Base-by-base conservation (phyloP, 2,888 invertebrate species). In the Ptychoptera contaminata region DNA sequence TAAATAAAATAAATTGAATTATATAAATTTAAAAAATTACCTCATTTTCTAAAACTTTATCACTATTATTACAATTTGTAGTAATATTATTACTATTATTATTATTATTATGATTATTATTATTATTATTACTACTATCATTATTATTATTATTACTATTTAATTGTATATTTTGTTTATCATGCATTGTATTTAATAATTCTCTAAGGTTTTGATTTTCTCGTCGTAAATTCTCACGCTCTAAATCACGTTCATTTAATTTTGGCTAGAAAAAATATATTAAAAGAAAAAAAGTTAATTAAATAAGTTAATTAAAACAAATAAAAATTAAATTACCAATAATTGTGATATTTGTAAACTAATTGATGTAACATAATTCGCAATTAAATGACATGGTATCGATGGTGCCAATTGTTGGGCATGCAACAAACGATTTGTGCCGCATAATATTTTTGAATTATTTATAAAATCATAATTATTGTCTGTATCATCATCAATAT, bases 191-290 rank as follows among this genome's bases (percentile, higher is more conserved):
- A 58, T 80, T 79, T 48, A 81, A 65, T 56, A 79, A 76, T 61
- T 85, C 84, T 53, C 81, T 71, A 50, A 77, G 73, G 57, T 74
- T 73, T 55, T 79, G 76, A 55, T 83, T 66, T 60, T 85, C 84
- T 52, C 76, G 75, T 35, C 83, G 71, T 55, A 84, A 65, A 54
- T 75, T 71, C 56, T 81, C 81, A 46, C 80, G 69, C 60, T 85
- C 85, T 56, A 81, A 80, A 59, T 84, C 84, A 53, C 78, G 71
- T 55, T 79, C 76, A 62, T 77, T 79, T 48, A 83, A 74, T 56
- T 81, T 74, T 62, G 76, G 77, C 84, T 85, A 56, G 7, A 61
- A 57, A 43, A 31, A 16, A 23, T 43, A 35, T 43, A 42, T 40
- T 48, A 38, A 42, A 23, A 37, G n/a, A n/a, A n/a, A n/a, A n/a